phyloP scores from a whole-genome alignment of 2,797 vertebrate species.

The Presbytis comata region DNA sequence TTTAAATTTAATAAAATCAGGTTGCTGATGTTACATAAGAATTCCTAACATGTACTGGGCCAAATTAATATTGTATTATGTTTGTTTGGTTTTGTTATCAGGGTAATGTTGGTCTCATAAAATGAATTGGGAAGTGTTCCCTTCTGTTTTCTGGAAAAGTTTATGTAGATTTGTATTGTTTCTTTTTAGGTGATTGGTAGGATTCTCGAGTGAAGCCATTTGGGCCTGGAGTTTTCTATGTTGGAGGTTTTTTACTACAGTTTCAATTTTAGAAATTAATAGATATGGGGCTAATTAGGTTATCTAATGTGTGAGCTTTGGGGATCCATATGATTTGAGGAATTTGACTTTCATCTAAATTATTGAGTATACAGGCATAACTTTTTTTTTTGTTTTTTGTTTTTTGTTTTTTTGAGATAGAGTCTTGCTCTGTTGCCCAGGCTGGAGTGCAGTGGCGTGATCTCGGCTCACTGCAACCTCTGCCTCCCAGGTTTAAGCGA shows the following conservation, averaged over 20 bases:
- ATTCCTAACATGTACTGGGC: neutral
- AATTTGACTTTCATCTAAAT: constrained; percentile 21
- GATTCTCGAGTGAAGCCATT: neutral
- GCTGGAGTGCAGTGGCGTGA: too few species aligned
- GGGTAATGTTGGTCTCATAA: neutral
- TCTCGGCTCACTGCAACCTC: too few species aligned
- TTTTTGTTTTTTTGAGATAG: neutral
- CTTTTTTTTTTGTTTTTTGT: neutral
- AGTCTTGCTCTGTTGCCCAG: too few species aligned
- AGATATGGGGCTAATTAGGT: neutral
- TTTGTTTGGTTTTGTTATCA: neutral
- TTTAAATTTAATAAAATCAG: constrained; percentile 1
- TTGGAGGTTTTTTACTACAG: neutral
- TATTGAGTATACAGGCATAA: neutral
- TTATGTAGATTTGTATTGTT: neutral
- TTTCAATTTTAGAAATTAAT: neutral
- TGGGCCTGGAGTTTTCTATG: neutral
- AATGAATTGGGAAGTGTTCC: neutral
- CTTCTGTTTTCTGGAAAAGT: neutral
- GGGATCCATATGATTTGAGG: neutral
- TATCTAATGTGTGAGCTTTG: neutral
- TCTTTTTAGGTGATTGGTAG: neutral
- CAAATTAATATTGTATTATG: neutral
- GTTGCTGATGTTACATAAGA: neutral
- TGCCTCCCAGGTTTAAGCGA: too few species aligned